Evolutionary conservation across 1,140 invertebrate species (phyloP).

Genomic region (Drosophila erecta): DNA sequence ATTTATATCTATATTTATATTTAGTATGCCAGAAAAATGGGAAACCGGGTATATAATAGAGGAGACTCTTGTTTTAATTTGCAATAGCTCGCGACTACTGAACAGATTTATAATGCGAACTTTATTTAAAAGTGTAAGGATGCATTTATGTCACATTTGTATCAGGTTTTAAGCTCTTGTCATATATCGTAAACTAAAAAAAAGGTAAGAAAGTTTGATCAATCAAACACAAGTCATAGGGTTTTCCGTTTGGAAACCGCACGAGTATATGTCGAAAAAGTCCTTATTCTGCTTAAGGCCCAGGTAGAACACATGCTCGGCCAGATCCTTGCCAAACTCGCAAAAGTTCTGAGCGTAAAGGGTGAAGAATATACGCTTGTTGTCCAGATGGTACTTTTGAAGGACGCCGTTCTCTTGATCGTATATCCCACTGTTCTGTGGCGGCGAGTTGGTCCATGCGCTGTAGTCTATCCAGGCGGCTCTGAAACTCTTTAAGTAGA

Average conservation of each 20-base stretch:
- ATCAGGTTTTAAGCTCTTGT: too few relatives aligned
- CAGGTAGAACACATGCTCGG: slow-evolving; percentile 73
- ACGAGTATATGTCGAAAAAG: slow-evolving; percentile 67
- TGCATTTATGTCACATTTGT: too few relatives aligned
- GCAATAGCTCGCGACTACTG: too few relatives aligned
- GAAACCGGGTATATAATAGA: too few relatives aligned
- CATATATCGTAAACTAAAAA: too few relatives aligned
- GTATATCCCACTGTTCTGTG: slow-evolving; percentile 50
- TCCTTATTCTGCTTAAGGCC: slow-evolving; percentile 73
- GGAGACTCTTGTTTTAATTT: too few relatives aligned
- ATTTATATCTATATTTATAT: too few relatives aligned
- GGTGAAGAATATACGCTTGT: slow-evolving; percentile 73
- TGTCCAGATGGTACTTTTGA: slow-evolving; percentile 53
- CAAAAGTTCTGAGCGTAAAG: slow-evolving; percentile 80
- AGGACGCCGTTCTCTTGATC: slow-evolving; percentile 73
- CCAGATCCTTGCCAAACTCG: slow-evolving; percentile 77
- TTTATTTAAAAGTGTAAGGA: too few relatives aligned
- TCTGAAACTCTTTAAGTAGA: slow-evolving; percentile 79
- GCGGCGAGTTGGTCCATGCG: slow-evolving; percentile 43
- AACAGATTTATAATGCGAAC: too few relatives aligned
- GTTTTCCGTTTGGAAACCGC: slow-evolving; percentile 58
- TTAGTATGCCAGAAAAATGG: too few relatives aligned
- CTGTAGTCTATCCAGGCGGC: slow-evolving; percentile 70
- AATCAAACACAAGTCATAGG: slow-evolving; percentile 48
- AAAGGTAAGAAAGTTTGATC: neutral